Evolutionary conservation across 2,888 invertebrate species (phyloP), one percentile per base, ranked within the genome.

Genomic region (Panopea generosa): DNA sequence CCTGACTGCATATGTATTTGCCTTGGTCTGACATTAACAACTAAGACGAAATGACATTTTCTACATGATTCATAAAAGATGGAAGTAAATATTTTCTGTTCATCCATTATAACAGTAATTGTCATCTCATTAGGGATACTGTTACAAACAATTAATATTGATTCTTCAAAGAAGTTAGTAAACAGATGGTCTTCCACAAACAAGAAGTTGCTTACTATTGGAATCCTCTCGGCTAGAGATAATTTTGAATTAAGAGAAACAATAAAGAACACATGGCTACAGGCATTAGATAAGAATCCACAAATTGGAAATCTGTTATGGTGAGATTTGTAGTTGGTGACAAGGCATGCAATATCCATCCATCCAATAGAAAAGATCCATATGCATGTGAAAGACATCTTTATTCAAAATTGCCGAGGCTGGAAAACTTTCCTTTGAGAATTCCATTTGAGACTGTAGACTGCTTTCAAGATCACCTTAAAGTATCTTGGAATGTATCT

Each of bases 251-350:
- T 45, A 16, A 71, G 77, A 50, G 56, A 68, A 45, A 53, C 61
- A n/a, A 22, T 77, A 0, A 66, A 76, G 22, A 33, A 70, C 9
- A 70, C 73, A 2, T 80, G 80, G 80, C 55, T 76, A 24, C 38
- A 47, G n/a, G 4, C 18, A 4, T 40, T 60, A 2, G 1, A 53
- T 6, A 3, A 9, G 18, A 38, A 67, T 9, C 4, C n/a, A 3
- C 27, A 50, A 9, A n/a, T 33, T 1, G 2, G 14, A 43, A 29
- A 24, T 43, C 60, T 24, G 45, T 72, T 2, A 18, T 47, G 20
- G 63, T 63, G 27, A 73, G 66, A 22, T 81, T 81, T 66, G 29
- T 81, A 53, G 50, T 81, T 47, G 81, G 81, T 29, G 61, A 61
- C 24, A 60, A 14, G 18, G 27, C 53, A 26, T 81, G 81, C 72